phyloP scores from a whole-genome alignment of 1,140 invertebrate species.

The Pomacea maculata region DNA sequence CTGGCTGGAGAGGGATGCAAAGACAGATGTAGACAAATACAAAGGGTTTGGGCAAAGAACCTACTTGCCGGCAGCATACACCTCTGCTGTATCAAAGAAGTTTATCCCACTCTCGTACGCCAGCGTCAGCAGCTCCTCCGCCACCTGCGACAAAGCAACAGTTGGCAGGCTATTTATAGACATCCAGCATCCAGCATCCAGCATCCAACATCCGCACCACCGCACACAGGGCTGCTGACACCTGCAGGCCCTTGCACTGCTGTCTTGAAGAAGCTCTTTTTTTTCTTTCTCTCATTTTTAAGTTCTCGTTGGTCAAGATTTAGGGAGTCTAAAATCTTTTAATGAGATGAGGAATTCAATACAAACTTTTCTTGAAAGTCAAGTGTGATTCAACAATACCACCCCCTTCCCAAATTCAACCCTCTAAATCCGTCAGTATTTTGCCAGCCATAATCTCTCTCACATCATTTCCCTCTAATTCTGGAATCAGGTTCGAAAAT shows the following conservation, averaged over 20 bases:
- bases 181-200: not conserved
- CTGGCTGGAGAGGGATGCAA: not conserved
- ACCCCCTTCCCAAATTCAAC: too few species aligned
- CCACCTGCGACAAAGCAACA: constrained; percentile 63
- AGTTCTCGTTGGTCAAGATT: too few species aligned
- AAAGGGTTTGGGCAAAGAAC: constrained; percentile 14
- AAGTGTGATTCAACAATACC: too few species aligned
- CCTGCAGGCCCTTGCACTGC: not conserved
- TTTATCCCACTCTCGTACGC: constrained; percentile 97
- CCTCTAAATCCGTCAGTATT: too few species aligned
- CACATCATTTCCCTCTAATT: too few species aligned
- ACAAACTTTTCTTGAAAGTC: too few species aligned
- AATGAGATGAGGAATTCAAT: too few species aligned
- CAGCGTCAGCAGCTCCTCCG: constrained; percentile 90
- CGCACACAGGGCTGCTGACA: not conserved
- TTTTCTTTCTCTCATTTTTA: too few species aligned
- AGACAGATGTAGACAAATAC: not conserved
- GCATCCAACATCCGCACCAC: not conserved
- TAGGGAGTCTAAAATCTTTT: too few species aligned
- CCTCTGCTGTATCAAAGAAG: constrained; percentile 94
- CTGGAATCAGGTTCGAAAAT: too few species aligned
- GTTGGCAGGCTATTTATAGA: not conserved
- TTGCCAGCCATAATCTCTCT: too few species aligned
- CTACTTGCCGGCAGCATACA: constrained; percentile 83
- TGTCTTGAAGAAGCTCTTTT: not conserved